Conservation (phyloP, 2,113 vertebrate genomes). For the Okapia johnstoni region DNA sequence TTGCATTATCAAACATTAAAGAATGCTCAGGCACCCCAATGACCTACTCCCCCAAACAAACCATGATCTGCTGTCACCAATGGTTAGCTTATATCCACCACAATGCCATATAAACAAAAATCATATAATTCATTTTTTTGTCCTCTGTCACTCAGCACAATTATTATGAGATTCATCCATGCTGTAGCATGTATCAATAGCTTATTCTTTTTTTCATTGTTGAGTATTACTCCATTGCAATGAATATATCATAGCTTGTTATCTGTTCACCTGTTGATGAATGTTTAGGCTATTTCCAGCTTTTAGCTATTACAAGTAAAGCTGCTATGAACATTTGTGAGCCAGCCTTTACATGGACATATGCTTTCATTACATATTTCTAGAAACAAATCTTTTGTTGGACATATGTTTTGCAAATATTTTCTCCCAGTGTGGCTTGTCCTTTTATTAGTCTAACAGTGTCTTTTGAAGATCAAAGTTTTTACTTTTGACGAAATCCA, state of each 20-base stretch:
- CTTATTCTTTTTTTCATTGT: background rate
- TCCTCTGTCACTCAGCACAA: background rate
- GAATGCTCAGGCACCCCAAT: background rate
- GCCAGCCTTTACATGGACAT: background rate
- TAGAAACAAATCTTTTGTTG: background rate
- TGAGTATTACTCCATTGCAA: background rate
- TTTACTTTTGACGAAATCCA: background rate
- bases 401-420: background rate
- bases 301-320: background rate
- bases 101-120: background rate
- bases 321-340: background rate
- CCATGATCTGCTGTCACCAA: background rate
- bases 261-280: background rate
- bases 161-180: background rate
- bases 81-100: background rate
- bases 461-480: background rate
- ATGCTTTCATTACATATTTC: background rate
- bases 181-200: background rate
- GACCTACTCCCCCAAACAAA: background rate
- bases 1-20: background rate
- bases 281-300: background rate
- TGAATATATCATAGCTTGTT: background rate
- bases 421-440: background rate
- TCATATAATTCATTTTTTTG: background rate
- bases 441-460: background rate